Conservation (phyloP, 1,140 invertebrate genomes). For the Polyergus mexicanus region DNA sequence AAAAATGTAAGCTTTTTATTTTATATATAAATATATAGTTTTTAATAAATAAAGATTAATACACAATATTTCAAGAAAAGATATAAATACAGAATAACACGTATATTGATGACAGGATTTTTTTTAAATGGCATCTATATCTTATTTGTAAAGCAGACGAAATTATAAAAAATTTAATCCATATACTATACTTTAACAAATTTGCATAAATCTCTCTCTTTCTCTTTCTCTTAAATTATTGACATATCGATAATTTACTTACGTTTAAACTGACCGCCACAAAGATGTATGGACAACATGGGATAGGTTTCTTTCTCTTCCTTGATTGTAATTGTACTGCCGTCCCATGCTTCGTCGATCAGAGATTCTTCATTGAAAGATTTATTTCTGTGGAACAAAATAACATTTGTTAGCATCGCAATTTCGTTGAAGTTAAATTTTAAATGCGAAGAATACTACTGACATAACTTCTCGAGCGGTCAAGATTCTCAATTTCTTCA, state of each 20-base stretch:
- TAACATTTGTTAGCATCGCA: background rate
- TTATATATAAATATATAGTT: background rate
- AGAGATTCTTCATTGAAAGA: conserved; percentile 75
- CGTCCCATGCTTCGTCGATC: conserved; percentile 80
- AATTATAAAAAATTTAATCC: conserved; percentile 31
- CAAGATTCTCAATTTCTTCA: conserved; percentile 85
- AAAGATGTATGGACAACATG: conserved; percentile 83
- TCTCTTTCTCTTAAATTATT: too few species aligned
- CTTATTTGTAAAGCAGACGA: background rate
- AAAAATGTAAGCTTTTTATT: background rate
- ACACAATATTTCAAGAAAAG: too few species aligned
- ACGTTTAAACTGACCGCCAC: conserved; percentile 86
- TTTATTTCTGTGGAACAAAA: conserved; percentile 72
- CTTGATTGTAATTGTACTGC: conserved; percentile 73
- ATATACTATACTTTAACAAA: background rate
- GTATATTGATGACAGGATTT: too few species aligned
- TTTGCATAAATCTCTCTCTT: too few species aligned
- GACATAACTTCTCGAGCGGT: conserved; percentile 83
- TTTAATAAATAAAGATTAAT: background rate
- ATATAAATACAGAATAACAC: too few species aligned
- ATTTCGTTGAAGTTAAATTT: background rate
- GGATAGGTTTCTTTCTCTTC: conserved; percentile 77
- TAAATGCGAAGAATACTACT: conserved; percentile 65
- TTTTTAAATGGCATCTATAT: too few species aligned
- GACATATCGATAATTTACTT: conserved; percentile 24